These are phyloP conservation scores for Zonotrichia albicollis DNA, from an alignment of 2,797 vertebrate species.

Conservation along the genomic window DNA sequence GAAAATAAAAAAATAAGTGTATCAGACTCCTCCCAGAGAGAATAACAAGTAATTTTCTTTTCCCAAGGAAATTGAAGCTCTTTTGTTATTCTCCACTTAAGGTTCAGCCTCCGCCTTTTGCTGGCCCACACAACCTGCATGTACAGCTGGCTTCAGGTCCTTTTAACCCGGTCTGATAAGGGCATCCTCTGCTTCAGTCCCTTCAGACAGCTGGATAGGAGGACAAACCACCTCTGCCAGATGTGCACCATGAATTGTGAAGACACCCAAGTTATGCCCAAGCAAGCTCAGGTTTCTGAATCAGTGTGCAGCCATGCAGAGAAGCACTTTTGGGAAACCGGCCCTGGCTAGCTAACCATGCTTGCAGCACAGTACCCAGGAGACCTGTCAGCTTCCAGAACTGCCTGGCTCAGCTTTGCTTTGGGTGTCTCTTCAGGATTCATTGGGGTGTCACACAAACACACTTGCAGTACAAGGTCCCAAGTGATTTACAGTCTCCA, in stretches of 20 bases:
- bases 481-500: neutral
- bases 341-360: neutral
- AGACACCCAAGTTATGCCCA: neutral
- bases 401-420: neutral
- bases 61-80: neutral
- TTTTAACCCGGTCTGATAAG: neutral
- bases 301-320: neutral
- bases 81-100: neutral
- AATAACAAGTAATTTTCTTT: neutral
- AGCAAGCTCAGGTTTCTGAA: neutral
- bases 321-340: neutral
- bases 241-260: neutral
- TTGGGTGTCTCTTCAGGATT: neutral
- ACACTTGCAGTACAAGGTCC: neutral
- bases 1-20: neutral
- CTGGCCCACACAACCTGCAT: neutral
- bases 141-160: neutral
- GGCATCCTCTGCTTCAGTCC: neutral
- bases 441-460: neutral
- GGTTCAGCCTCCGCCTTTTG: neutral
- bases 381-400: neutral
- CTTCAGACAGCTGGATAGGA: neutral
- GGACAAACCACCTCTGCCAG: neutral
- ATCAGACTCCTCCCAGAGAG: neutral
- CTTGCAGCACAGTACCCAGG: neutral